Evolutionary conservation across 2,113 vertebrate genomes (phyloP), one percentile per base, ranked within the genome.

Genomic region (Cichladusa arquata): DNA sequence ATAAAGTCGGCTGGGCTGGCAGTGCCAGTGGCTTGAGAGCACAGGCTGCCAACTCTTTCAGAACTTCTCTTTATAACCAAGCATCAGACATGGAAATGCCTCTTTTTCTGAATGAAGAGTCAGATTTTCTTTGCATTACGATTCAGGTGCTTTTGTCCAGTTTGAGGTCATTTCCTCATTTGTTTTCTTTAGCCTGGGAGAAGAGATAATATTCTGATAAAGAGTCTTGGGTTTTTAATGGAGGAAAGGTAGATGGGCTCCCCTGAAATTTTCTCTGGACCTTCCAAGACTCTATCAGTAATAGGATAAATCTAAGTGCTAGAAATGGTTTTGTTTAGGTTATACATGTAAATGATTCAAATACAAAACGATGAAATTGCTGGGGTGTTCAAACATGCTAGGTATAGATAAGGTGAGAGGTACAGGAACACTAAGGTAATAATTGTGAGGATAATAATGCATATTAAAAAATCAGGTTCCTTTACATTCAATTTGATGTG

Each of bases 381-480:
- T 69, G 47, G 15, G n/a, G 9, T 93, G 44, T 92, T 82, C 36
- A 80, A 90, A 92, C 78, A 91, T 50, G 6, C 22, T 53, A 33
- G 11, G 38, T 80, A 34, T n/a, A 82, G 54, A 26, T 88, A 69
- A 91, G 38, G 34, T 45, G 29, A 77, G 66, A 82, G 91, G 71
- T 70, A 83, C 9, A 38, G 76, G 54, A 83, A 64, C 42, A 62
- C 0, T 45, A 57, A 78, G 18, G 73, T 84, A 91, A 61, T 71
- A 83, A 92, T 92, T 91, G 61, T 90, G 71, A 95, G 67, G 74
- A 80, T 95, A 84, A 92, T 88, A 47, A 36, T 29, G 56, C n/a
- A 33, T 74, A 69, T 89, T 88, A 91, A 93, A 94, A 81, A 80
- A 81, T 88, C 51, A 74, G 57, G 20, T 87, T 94, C 33, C 70